These are phyloP conservation scores for Channa striata DNA, from an alignment of 2,797 vertebrate species.

Conservation along the genomic window DNA sequence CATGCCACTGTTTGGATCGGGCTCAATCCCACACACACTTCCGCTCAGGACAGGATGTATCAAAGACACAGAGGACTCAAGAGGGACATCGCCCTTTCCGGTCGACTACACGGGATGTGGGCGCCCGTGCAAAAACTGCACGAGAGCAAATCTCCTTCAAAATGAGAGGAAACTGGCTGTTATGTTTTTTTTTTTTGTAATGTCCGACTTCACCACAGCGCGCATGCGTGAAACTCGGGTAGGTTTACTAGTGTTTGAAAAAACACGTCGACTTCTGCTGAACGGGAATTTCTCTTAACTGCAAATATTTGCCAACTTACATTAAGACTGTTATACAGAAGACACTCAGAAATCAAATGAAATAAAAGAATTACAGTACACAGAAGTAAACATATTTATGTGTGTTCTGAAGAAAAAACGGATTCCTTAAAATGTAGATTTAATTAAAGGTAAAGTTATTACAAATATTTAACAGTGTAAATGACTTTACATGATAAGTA, in stretches of 20 bases:
- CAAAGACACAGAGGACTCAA: constrained; percentile 59
- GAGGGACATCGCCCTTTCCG: constrained; percentile 29
- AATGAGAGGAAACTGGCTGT: too few relatives aligned
- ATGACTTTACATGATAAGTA: too few relatives aligned
- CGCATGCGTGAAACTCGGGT: neutral
- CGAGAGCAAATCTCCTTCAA: too few relatives aligned
- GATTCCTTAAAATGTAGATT: too few relatives aligned
- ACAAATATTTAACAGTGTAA: too few relatives aligned
- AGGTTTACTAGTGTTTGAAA: neutral
- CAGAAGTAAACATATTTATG: too few relatives aligned
- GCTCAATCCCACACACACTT: constrained; percentile 73
- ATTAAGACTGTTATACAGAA: neutral
- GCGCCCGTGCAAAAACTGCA: neutral
- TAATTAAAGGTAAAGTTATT: too few relatives aligned
- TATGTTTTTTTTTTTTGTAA: too few relatives aligned
- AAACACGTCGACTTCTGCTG: neutral
- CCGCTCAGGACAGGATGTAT: constrained; percentile 69
- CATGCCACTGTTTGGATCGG: constrained; percentile 42
- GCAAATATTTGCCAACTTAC: neutral
- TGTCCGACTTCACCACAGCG: too few relatives aligned
- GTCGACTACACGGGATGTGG: constrained; percentile 29
- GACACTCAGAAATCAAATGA: too few relatives aligned
- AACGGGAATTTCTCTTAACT: neutral
- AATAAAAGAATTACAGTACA: too few relatives aligned
- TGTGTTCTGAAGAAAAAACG: too few relatives aligned